These are phyloP conservation scores for Chromobotia macracanthus DNA, from an alignment of 2,797 vertebrate species.

Conservation along the genomic window DNA sequence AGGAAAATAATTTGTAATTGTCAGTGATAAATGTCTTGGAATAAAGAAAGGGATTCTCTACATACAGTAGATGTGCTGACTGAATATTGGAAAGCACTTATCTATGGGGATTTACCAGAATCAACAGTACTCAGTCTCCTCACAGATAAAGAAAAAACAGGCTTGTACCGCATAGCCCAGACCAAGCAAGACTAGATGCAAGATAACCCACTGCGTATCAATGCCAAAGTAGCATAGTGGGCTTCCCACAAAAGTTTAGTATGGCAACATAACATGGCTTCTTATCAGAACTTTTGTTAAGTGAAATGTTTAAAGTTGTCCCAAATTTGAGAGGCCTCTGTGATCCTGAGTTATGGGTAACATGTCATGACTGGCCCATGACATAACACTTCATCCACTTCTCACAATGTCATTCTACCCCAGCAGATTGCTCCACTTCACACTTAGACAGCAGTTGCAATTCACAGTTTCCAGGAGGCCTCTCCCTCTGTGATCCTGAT, in stretches of 20 bases:
- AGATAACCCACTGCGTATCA: neutral
- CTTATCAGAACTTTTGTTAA: neutral
- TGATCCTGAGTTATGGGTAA: neutral
- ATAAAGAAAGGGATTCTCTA: neutral
- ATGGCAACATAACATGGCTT: neutral
- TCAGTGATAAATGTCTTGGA: neutral
- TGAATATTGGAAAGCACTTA: conserved; percentile 12
- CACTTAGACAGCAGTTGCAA: neutral
- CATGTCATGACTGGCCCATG: neutral
- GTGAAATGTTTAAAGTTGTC: neutral
- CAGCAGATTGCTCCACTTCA: conserved; percentile 7
- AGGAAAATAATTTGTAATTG: conserved; percentile 1
- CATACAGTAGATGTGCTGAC: neutral
- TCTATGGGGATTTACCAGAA: conserved; percentile 10
- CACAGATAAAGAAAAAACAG: neutral
- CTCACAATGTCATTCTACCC: neutral
- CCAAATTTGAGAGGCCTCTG: neutral
- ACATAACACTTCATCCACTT: neutral
- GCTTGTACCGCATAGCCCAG: neutral
- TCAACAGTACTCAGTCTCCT: neutral
- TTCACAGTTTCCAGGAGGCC: neutral
- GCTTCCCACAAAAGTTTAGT: neutral
- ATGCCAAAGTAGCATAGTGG: neutral
- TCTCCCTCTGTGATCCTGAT: neutral
- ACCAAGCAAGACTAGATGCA: neutral